Evolutionary conservation across 2,113 vertebrate genomes (phyloP).

Genomic region (Microtus pennsylvanicus): DNA sequence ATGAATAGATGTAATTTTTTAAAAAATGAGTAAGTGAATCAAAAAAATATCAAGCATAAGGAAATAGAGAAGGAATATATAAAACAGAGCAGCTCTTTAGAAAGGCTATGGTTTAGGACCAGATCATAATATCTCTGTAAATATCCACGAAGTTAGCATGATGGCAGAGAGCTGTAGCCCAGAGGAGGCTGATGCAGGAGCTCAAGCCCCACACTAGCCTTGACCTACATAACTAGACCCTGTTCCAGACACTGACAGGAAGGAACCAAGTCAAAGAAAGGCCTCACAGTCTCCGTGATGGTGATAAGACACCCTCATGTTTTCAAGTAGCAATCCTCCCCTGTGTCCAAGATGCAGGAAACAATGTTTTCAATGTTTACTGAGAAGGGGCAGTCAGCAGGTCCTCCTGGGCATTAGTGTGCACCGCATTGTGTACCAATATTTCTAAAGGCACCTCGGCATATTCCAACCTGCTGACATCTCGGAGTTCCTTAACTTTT

Average conservation of each 20-base stretch:
- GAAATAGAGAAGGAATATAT: background rate
- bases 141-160: background rate
- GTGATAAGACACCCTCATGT: background rate
- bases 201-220: background rate
- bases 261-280: background rate
- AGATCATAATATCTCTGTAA: background rate
- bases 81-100: background rate
- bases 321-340: background rate
- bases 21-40: background rate
- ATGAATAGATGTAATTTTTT: background rate
- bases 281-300: background rate
- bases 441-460: background rate
- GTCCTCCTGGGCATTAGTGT: background rate
- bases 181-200: background rate
- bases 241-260: background rate
- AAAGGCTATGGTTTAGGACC: constrained; percentile 25
- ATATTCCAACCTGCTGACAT: background rate
- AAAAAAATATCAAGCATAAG: background rate
- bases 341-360: too few relatives aligned
- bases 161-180: background rate
- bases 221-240: background rate
- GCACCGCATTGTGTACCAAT: background rate
- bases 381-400: background rate
- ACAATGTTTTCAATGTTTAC: background rate
- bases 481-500: background rate